A percentile compares a stretch with the other conserved stretches of the same genome.
Evolutionary conservation across 2,888 invertebrate genomes (phyloP).

Genomic region (Cinara cedri): DNA sequence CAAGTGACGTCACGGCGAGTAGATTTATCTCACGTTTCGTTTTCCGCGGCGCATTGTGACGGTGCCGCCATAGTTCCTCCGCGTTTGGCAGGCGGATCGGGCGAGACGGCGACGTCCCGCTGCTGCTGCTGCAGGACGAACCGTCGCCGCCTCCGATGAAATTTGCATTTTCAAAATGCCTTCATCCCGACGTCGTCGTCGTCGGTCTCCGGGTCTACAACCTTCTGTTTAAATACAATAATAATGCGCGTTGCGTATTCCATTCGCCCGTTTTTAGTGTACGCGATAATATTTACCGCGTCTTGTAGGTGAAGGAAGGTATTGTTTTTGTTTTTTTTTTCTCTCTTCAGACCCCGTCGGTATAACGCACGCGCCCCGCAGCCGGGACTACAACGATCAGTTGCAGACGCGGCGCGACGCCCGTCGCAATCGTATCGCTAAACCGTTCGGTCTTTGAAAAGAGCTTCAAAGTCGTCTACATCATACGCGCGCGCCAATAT

Average conservation of each 20-base stretch:
- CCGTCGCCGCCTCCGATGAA: too few relatives aligned
- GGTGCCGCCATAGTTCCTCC: neutral
- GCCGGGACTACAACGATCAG: too few relatives aligned
- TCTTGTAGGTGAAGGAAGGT: too few relatives aligned
- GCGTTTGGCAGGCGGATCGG: neutral
- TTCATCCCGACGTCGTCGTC: neutral
- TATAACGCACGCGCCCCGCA: too few relatives aligned
- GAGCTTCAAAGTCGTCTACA: too few relatives aligned
- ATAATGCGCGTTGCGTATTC: neutral
- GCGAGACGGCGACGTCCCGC: neutral
- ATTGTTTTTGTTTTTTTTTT: too few relatives aligned
- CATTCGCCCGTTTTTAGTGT: neutral
- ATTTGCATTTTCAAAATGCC: slow-evolving; percentile 33
- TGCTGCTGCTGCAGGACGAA: too few relatives aligned
- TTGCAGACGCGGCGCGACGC: too few relatives aligned
- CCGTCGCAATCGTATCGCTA: too few relatives aligned
- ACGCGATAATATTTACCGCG: neutral
- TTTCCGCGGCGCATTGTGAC: slow-evolving; percentile 11
- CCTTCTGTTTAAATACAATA: neutral
- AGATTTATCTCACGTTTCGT: slow-evolving; percentile 42
- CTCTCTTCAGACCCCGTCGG: too few relatives aligned
- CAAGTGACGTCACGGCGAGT: slow-evolving; percentile 40
- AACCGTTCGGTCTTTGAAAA: too few relatives aligned
- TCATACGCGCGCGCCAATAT: too few relatives aligned
- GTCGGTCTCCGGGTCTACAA: slow-evolving; percentile 11